Percentiles rank a stretch among this genome's conserved stretches.
Conservation (phyloP, 2,113 vertebrate species). For the Chaetorhynchus papuensis region DNA sequence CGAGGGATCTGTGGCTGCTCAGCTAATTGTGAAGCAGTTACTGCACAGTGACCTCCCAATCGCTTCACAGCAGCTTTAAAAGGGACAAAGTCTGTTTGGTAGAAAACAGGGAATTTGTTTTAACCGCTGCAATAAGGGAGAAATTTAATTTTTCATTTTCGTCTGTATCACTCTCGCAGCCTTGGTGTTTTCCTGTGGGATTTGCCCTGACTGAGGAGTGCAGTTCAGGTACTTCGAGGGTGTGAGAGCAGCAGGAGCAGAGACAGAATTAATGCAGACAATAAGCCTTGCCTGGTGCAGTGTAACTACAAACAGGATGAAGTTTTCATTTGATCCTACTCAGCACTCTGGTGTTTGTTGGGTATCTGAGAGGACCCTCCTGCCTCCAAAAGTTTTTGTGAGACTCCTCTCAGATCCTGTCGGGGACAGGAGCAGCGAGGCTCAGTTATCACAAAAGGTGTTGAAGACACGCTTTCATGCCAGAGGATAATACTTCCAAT, state of each 20-base stretch:
- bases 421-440: not conserved
- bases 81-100: not conserved
- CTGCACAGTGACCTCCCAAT: not conserved
- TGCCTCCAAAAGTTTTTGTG: not conserved
- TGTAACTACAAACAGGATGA: not conserved
- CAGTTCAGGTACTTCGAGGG: not conserved
- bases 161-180: not conserved
- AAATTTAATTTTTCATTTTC: not conserved
- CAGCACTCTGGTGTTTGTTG: not conserved
- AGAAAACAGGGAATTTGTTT: not conserved
- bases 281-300: not conserved
- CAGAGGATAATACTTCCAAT: conserved; percentile 4
- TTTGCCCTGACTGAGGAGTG: not conserved
- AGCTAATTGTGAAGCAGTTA: not conserved
- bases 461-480: conserved; percentile 28
- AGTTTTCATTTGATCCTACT: not conserved
- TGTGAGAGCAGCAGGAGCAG: not conserved
- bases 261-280: not conserved
- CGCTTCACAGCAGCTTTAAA: not conserved
- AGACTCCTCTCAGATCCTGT: not conserved
- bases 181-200: not conserved
- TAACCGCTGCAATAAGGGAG: not conserved
- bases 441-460: not conserved
- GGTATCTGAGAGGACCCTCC: not conserved
- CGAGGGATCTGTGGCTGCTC: not conserved